phyloP scores from a whole-genome alignment of 1,140 invertebrate genomes.

The Pachypeltis micranthus region DNA sequence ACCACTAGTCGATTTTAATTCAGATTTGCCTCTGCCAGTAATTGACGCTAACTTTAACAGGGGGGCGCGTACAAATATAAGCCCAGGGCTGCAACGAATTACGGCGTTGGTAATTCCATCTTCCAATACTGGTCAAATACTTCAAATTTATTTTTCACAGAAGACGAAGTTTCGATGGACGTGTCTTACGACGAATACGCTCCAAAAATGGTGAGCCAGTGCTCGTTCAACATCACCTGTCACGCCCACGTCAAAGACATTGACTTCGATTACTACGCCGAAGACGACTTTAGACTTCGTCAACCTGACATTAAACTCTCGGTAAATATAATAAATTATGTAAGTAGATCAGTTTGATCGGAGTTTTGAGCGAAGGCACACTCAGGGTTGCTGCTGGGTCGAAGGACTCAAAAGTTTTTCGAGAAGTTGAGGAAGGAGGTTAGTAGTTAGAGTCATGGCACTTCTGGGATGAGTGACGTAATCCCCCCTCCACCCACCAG shows the following conservation, averaged over 20 bases:
- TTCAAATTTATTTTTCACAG: slow-evolving; percentile 25
- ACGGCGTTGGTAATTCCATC: too few species aligned
- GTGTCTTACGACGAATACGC: slow-evolving; percentile 72
- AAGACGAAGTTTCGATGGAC: slow-evolving; percentile 52
- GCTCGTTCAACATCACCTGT: slow-evolving; percentile 72
- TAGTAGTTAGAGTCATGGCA: neutral
- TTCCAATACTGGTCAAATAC: neutral
- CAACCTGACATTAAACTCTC: slow-evolving; percentile 79
- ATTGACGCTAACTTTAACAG: too few species aligned
- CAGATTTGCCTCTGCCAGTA: too few species aligned
- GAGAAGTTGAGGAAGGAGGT: neutral
- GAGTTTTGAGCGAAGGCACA: neutral
- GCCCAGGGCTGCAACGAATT: too few species aligned
- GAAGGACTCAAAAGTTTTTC: neutral
- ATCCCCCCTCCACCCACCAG: too few species aligned
- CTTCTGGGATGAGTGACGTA: too few species aligned
- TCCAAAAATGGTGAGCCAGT: slow-evolving; percentile 60
- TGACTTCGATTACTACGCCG: slow-evolving; percentile 75
- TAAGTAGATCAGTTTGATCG: neutral
- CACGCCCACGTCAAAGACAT: slow-evolving; percentile 67
- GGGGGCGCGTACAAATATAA: too few species aligned
- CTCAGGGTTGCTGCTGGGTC: neutral
- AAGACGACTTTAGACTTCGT: slow-evolving; percentile 77
- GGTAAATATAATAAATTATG: too few species aligned
- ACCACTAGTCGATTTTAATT: too few species aligned